These are phyloP conservation scores for Caenorhabditis sulstoni DNA, from an alignment of 2,888 invertebrate species.

Conservation along the genomic window DNA sequence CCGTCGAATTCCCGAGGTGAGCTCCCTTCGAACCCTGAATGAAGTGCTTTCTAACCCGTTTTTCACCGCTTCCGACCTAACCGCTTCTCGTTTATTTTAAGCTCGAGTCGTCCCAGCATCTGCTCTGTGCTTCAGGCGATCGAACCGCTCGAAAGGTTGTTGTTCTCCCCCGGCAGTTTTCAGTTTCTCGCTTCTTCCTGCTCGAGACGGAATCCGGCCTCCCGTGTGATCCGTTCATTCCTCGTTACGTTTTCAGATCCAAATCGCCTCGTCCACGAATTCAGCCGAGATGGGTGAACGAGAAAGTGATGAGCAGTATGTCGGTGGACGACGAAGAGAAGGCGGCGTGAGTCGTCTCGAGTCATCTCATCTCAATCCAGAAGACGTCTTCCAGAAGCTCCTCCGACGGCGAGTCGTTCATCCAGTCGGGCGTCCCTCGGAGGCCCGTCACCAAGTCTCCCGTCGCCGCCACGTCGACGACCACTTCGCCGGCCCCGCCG, in stretches of 20 bases:
- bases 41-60: too few relatives aligned
- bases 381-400: slow-evolving; percentile 63
- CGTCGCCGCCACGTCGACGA: slow-evolving; percentile 5
- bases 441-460: slow-evolving; percentile 2
- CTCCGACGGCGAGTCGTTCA: slow-evolving; percentile 66
- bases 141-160: slow-evolving; percentile 58
- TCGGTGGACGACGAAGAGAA: slow-evolving; percentile 76
- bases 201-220: too few relatives aligned
- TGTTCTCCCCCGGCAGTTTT: slow-evolving; percentile 22
- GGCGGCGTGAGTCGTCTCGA: slow-evolving; percentile 36
- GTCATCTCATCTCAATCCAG: too few relatives aligned
- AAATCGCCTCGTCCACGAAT: slow-evolving; percentile 78
- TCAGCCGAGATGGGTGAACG: slow-evolving; percentile 79
- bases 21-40: not conserved
- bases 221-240: slow-evolving; percentile 5
- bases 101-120: slow-evolving; percentile 56
- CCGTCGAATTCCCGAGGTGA: slow-evolving; percentile 33
- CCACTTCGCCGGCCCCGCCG: slow-evolving; percentile 38
- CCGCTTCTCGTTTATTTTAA: slow-evolving; percentile 23
- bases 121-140: slow-evolving; percentile 61
- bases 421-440: slow-evolving; percentile 62
- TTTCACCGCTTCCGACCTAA: slow-evolving; percentile 16
- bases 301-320: slow-evolving; percentile 79
- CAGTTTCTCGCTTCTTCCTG: slow-evolving; percentile 8
- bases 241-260: slow-evolving; percentile 63